Evolutionary conservation across 2,888 invertebrate genomes (phyloP).

Genomic region (Mythimna impura): DNA sequence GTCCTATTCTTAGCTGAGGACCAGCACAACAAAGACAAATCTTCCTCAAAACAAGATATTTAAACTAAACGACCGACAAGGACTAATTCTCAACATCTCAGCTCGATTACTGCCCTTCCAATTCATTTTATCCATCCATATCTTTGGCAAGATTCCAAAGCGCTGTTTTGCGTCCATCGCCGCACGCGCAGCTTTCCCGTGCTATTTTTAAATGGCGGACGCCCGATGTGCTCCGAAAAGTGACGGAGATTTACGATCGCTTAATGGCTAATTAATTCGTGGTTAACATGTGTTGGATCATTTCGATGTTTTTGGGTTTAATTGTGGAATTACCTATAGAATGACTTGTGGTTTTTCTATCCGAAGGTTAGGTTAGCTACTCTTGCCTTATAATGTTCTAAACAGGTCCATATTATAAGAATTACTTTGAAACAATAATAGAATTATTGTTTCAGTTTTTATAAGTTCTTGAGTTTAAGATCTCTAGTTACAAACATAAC

Average conservation of each 20-base stretch:
- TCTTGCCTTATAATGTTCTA: not conserved
- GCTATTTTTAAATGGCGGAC: slow-evolving; percentile 72
- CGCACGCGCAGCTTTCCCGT: slow-evolving; percentile 67
- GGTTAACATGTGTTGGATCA: slow-evolving; percentile 68
- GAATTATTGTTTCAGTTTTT: not conserved
- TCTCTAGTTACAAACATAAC: too few relatives aligned
- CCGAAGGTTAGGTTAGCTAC: too few relatives aligned
- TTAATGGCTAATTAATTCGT: slow-evolving; percentile 78
- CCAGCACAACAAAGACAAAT: slow-evolving; percentile 31
- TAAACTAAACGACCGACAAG: slow-evolving; percentile 44
- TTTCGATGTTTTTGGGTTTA: slow-evolving; percentile 61
- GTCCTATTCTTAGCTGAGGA: slow-evolving; percentile 28
- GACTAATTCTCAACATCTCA: slow-evolving; percentile 54
- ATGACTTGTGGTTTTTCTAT: not conserved
- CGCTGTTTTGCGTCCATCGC: slow-evolving; percentile 75
- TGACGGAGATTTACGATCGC: slow-evolving; percentile 74
- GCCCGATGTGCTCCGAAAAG: slow-evolving; percentile 67
- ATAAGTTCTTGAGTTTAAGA: not conserved
- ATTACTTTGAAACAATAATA: not conserved
- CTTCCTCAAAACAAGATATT: slow-evolving; percentile 25
- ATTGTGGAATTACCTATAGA: slow-evolving; percentile 14
- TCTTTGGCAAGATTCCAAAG: slow-evolving; percentile 73
- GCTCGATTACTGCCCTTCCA: slow-evolving; percentile 57
- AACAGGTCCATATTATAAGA: too few relatives aligned
- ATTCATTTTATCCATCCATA: slow-evolving; percentile 62